Evolutionary conservation across 2,888 invertebrate genomes (phyloP), one percentile per base, ranked within the genome.

Genomic region (Oscheius sp.): DNA sequence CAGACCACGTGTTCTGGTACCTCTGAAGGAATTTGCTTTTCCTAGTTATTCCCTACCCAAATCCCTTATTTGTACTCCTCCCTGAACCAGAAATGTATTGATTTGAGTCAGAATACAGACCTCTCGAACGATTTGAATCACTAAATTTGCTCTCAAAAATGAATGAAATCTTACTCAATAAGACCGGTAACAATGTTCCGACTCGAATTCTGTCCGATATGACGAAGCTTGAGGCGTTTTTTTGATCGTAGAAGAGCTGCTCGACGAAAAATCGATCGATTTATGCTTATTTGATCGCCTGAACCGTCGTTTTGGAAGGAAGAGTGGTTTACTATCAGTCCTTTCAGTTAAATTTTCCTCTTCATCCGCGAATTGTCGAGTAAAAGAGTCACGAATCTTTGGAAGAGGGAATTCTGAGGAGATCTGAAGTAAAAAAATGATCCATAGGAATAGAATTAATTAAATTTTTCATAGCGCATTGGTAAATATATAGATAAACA

Each of bases 321-420:
- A 33, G 9, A 57, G 26, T 17, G 14, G 33, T n/a, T n/a, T n/a
- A n/a, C n/a, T n/a, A n/a, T n/a, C n/a, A n/a, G n/a, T n/a, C n/a
- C n/a, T n/a, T n/a, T n/a, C n/a, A n/a, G n/a, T n/a, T n/a, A n/a
- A n/a, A 9, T n/a, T 28, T 24, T 62, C 63, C n/a, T 76, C 90
- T 87, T 93, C 93, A 63, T 93, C 93, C 0, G 95, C 93, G 87
- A 98, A 98, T 87, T 96, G 95, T 6, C 95, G 91, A 93, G 98
- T 96, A 87, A 99, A 98, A 80, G 96, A 97, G 87, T 99, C 98
- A 44, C 98, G 91, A 2, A 95, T 92, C 91, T 89, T 89, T 0
- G 89, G 89, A 28, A 88, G 82, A 33, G 86, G 86, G 82, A 90
- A 90, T 57, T 90, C 89, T 17, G 93, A 93, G 0, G 95, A 94